Base-by-base conservation (phyloP, 2,797 vertebrate species). In the Allobates femoralis region DNA sequence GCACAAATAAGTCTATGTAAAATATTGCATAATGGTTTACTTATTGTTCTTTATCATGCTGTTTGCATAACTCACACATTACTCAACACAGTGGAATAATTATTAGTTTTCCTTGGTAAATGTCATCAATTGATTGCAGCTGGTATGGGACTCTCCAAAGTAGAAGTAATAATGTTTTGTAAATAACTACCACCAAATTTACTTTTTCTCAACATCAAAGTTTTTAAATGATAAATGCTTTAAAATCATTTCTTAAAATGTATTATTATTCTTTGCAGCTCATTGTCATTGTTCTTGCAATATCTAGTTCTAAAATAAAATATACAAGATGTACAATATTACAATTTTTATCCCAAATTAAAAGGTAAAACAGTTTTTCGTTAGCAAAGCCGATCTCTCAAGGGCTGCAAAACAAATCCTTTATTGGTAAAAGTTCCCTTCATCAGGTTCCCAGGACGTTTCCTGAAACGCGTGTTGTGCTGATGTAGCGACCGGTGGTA, bases 51-150 rank as follows among this genome's bases (percentile, higher is more conserved):
- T 55, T 77, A 26, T 30, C 18, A 30, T 77, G 5, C 41, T 46
- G 51, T 55, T 77, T 77, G 66, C 66, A 10, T 69, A 69, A 37
- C 6, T 32, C 32, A 77, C 32, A 77, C 51, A 15, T 77, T 77
- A 32, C 19, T 30, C 16, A 77, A 55, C 50, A 77, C 75, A 77
- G 56, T 55, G 30, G 51, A 77, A 32, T 53, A 19, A 34, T 77
- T 77, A 56, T 56, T 56, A 56, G 51, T 28, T 23, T 56, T 32
- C 51, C 55, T 56, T 19, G 28, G 28, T 34, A 77, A 77, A 77
- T 77, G 75, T 77, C 75, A 77, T 53, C 51, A 77, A 34, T 56
- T 56, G 26, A 77, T 56, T 56, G 30, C 75, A 77, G 51, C 75
- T 77, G 75, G 28, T 18, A 56, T 55, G 46, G 28, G n/a, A 77